Evolutionary conservation across 2,113 vertebrate species (phyloP), one percentile per base, ranked within the genome.

Genomic region (Brachyhypopomus occidentalis): DNA sequence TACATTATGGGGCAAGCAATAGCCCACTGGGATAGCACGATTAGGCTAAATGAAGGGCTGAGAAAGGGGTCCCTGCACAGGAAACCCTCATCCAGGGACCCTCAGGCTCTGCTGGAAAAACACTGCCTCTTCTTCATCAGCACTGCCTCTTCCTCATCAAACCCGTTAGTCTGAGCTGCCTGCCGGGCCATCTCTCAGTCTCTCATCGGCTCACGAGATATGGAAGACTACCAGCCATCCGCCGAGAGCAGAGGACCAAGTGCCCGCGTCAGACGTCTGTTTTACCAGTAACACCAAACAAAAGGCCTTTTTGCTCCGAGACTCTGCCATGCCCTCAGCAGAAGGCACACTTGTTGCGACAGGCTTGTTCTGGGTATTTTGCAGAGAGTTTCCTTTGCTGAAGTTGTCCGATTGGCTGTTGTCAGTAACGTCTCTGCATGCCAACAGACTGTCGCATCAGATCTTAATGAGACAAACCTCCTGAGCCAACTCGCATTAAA

Each of bases 271-370:
- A 82, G 58, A 76, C 80, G 63, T 85, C 78, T 59, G n/a, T 59
- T 25, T 62, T 25, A 36, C 84, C 25, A 63, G 82, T 52, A 80
- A 75, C 48, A 63, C 27, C 48, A 38, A 25, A 79, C 76, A 84
- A 86, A 55, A 34, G 27, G 81, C 58, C 48, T 22, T 20, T 70
- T 45, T 72, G 75, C 64, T 75, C 79, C 72, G 36, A 77, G 66
- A 72, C 45, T 52, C 45, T 9, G 14, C 12, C 1, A 14, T 14
- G 45, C 62, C 72, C 56, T 34, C 62, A 66, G 48, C 59, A 80
- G 56, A 84, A 34, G 78, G 80, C 80, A 82, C 84, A 86, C 62
- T 70, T 45, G 67, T 66, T 86, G 77, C 74, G 69, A 84, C 77
- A n/a, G 66, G 71, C 67, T 75, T 60, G 56, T 48, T 30, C 60